Percentiles rank a stretch among this genome's conserved stretches.
phyloP scores from a whole-genome alignment of 2,888 invertebrate genomes.

The Seira ritae region DNA sequence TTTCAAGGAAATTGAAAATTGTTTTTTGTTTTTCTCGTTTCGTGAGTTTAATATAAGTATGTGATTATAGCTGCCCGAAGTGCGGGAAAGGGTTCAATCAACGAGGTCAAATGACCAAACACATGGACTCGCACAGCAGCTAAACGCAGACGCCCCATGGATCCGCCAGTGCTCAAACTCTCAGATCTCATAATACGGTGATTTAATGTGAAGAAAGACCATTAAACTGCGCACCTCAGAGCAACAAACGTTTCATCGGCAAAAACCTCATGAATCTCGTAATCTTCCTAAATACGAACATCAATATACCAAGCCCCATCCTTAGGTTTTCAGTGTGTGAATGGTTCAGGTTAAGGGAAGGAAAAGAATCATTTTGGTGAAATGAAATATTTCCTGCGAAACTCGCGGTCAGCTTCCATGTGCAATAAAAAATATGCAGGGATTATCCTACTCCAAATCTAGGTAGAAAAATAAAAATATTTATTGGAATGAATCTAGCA shows the following conservation, averaged over 20 bases:
- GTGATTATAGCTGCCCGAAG: constrained; percentile 77
- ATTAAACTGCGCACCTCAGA: background rate
- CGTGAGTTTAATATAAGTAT: too few relatives aligned
- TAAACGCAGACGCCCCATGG: constrained; percentile 67
- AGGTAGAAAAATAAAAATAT: too few relatives aligned
- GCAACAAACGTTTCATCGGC: background rate
- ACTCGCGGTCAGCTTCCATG: too few relatives aligned
- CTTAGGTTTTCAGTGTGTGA: background rate
- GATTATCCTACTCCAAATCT: too few relatives aligned
- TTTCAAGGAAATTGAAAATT: constrained; percentile 79
- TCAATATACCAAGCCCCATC: background rate
- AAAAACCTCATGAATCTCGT: constrained; percentile 2
- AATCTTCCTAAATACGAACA: background rate
- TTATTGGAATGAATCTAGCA: too few relatives aligned
- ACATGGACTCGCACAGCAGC: constrained; percentile 81
- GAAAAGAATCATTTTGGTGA: too few relatives aligned
- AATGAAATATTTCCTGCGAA: too few relatives aligned
- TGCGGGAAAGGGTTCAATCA: constrained; percentile 84
- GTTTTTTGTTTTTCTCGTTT: background rate
- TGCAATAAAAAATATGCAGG: too few relatives aligned
- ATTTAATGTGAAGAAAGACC: background rate
- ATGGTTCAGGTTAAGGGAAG: too few relatives aligned
- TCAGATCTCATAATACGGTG: constrained; percentile 42
- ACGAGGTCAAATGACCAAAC: constrained; percentile 83
- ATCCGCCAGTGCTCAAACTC: constrained; percentile 53